Conservation (phyloP, 2,888 invertebrate species). For the Ochropleura plecta region DNA sequence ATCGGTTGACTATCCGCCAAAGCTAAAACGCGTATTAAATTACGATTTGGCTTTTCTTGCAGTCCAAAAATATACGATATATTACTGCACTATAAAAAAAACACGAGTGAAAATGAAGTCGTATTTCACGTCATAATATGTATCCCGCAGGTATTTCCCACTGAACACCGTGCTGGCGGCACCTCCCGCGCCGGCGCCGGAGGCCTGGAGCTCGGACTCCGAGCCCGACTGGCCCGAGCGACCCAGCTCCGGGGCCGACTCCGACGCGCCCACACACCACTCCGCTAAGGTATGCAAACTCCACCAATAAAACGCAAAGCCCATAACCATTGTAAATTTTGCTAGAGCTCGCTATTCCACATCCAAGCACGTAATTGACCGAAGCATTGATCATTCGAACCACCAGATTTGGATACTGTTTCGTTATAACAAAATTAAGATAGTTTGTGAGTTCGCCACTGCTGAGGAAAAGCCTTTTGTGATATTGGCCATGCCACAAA, state of each 20-base stretch:
- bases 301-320: too few species aligned
- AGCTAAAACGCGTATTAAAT: not conserved
- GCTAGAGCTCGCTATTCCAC: too few species aligned
- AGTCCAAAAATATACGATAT: not conserved
- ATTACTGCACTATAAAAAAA: not conserved
- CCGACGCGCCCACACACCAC: conserved; percentile 77
- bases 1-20: too few species aligned
- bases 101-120: too few species aligned
- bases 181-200: conserved; percentile 79
- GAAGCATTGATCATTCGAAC: too few species aligned
- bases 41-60: not conserved
- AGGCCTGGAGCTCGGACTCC: conserved; percentile 81
- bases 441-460: too few species aligned
- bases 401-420: too few species aligned
- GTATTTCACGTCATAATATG: not conserved
- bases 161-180: conserved; percentile 95
- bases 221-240: conserved; percentile 81
- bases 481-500: too few species aligned
- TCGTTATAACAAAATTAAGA: too few species aligned
- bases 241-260: conserved; percentile 78
- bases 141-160: conserved; percentile 94
- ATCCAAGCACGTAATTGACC: too few species aligned
- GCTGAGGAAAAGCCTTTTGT: too few species aligned
- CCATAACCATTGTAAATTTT: too few species aligned
- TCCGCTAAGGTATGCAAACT: conserved; percentile 80